A percentile compares a stretch with the other conserved stretches of the same genome.
These are phyloP conservation scores for Caranx ignobilis DNA, from an alignment of 2,113 vertebrate species.

Conservation along the genomic window DNA sequence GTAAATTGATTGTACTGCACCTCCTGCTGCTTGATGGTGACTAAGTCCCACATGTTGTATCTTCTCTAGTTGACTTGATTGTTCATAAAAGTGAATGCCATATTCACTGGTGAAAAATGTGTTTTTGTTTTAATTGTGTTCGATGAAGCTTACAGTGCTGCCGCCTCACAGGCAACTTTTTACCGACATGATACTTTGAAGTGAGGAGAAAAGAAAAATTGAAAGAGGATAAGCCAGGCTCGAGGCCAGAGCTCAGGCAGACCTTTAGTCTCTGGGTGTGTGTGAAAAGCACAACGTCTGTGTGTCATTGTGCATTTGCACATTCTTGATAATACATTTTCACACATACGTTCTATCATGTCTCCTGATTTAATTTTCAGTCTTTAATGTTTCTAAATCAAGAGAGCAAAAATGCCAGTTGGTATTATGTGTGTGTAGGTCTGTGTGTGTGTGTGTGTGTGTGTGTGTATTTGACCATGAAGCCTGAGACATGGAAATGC, in stretches of 20 bases:
- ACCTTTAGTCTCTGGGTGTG: constrained; percentile 39
- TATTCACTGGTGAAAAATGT: not conserved
- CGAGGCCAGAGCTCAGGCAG: constrained; percentile 44
- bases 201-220: constrained; percentile 23
- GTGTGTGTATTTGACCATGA: not conserved
- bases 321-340: not conserved
- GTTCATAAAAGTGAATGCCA: not conserved
- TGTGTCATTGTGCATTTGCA: not conserved
- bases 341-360: not conserved
- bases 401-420: not conserved
- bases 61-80: not conserved
- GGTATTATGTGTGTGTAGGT: not conserved
- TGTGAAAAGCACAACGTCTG: not conserved
- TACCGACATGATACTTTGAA: constrained; percentile 40
- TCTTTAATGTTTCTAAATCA: not conserved
- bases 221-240: constrained; percentile 50
- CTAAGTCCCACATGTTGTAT: not conserved
- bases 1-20: not conserved
- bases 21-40: not conserved
- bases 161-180: constrained; percentile 4
- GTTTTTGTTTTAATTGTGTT: constrained; percentile 11
- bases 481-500: not conserved
- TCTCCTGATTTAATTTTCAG: not conserved
- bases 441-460: not conserved
- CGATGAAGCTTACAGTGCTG: not conserved